Evolutionary conservation across 2,888 invertebrate species (phyloP).

Genomic region (Rotaria sp.): DNA sequence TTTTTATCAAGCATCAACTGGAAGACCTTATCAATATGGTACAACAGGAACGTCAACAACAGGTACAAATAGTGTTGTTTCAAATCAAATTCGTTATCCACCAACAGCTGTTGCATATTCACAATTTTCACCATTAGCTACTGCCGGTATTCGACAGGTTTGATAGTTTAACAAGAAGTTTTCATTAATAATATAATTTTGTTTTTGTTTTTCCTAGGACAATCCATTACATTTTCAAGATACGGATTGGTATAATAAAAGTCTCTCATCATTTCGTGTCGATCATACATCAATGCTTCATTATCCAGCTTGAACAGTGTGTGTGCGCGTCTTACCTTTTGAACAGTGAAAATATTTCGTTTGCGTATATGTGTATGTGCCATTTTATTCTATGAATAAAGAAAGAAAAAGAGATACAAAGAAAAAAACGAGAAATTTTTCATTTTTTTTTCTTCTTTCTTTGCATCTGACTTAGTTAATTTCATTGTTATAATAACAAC

Average conservation of each 20-base stretch:
- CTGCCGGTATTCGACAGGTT: slow-evolving; percentile 3
- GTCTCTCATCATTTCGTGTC: slow-evolving; percentile 29
- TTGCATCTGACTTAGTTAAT: background rate
- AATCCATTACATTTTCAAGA: slow-evolving; percentile 16
- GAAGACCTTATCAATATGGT: slow-evolving; percentile 11
- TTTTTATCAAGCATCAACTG: slow-evolving; percentile 31
- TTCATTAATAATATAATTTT: too few relatives aligned
- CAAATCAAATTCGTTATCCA: slow-evolving; percentile 17
- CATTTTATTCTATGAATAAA: slow-evolving; percentile 4
- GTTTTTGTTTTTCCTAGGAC: background rate
- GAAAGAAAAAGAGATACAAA: background rate
- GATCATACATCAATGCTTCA: slow-evolving; percentile 29
- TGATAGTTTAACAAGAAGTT: background rate
- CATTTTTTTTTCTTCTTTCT: background rate
- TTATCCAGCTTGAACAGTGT: slow-evolving; percentile 23
- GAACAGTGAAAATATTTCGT: background rate
- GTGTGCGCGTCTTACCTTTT: slow-evolving; percentile 15
- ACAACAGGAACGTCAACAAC: background rate
- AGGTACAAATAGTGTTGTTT: background rate
- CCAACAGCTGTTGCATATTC: background rate
- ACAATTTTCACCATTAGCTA: slow-evolving; percentile 4
- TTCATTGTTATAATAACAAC: background rate
- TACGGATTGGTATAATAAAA: slow-evolving; percentile 18
- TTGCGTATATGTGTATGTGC: background rate
- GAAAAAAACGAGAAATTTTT: background rate